These are phyloP conservation scores for Amphimedon queenslandica DNA, from an alignment of 37 sponge, comb jelly and placozoan species.

Conservation along the genomic window DNA sequence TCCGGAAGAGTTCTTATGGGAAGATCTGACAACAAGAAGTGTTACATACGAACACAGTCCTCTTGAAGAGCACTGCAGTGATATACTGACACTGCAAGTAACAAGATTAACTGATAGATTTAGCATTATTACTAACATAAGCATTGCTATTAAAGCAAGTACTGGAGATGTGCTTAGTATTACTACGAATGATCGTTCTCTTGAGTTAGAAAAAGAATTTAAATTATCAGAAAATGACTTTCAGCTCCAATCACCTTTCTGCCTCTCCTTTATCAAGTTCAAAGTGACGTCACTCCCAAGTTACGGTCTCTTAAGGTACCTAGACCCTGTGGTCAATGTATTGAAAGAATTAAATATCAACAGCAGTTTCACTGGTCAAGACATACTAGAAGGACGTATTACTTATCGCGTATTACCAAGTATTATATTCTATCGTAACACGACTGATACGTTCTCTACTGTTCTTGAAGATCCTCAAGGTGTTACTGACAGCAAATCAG, in stretches of 20 bases:
- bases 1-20: background rate
- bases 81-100: conserved; percentile 12
- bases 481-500: background rate
- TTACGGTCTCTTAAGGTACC: conserved; percentile 7
- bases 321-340: conserved; percentile 9
- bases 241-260: conserved; percentile 17
- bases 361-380: conserved; percentile 25
- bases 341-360: background rate
- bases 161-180: background rate
- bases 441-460: background rate
- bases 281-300: background rate
- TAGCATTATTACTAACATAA: background rate
- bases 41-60: conserved; percentile 9
- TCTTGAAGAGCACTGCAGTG: conserved; percentile 1
- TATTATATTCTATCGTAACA: background rate
- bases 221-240: background rate
- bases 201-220: conserved; percentile 5
- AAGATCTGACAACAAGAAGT: background rate
- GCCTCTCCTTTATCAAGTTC: conserved; percentile 22
- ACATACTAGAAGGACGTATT: conserved; percentile 19
- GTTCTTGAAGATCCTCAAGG: conserved; percentile 1
- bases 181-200: background rate
- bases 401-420: conserved; percentile 4
- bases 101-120: background rate
- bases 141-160: conserved; percentile 14